Evolutionary conservation across 2,113 vertebrate species (phyloP), one percentile per base, ranked within the genome.

Genomic region (Corvus cornix): DNA sequence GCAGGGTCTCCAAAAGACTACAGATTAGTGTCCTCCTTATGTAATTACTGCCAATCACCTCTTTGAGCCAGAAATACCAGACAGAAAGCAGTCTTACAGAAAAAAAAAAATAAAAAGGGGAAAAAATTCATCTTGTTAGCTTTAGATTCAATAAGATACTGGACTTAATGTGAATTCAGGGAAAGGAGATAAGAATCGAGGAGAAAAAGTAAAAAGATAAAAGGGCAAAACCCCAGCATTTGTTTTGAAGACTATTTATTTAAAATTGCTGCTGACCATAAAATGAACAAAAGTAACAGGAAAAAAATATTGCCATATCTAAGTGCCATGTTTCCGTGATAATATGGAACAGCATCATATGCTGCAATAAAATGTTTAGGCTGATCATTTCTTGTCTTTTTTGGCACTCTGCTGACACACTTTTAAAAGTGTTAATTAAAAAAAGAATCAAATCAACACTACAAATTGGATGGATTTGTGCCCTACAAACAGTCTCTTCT

Each of bases 341-440:
- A 92, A 67, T 64, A 93, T 35, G n/a, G 51, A 93, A 92, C 44
- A 62, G 90, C 41, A 60, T 95, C 90, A 81, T 93, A 90, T 84
- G 95, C 46, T 56, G 41, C 88, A 93, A 64, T 63, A 91, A 93
- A 96, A 78, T 68, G 35, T 81, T 96, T 68, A 33, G 70, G 76
- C 44, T 84, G 85, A 95, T 96, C 33, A 92, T 86, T 93, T 96
- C 72, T 94, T 89, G 52, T 90, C 88, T 87, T 94, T 89, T 84
- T 79, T 96, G 86, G 92, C 93, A 94, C 46, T 90, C 72, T 14
- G 22, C 85, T 95, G 88, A 84, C 88, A 95, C 56, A 76, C 58
- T 96, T 96, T 75, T n/a, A 6, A 52, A 93, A 96, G 86, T 78
- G 76, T 94, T 96, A 96, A 96, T 97, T 95, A 96, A 93, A 92